Percentiles rank a stretch among this genome's conserved stretches.
phyloP scores from a whole-genome alignment of 2,888 invertebrate genomes.

The Crematogaster levior region DNA sequence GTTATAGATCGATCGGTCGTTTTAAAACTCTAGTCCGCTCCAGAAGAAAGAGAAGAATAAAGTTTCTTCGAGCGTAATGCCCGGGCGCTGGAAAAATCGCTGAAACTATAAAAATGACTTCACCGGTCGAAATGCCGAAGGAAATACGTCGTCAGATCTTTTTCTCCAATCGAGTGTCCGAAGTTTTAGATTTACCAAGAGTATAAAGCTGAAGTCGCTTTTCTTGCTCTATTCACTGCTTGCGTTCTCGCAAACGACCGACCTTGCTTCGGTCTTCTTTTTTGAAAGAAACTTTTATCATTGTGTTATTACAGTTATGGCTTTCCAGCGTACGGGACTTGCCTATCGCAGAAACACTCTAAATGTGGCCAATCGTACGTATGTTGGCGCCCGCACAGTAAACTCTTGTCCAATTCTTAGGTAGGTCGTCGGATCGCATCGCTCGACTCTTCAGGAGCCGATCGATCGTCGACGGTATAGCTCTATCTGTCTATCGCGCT shows the following conservation, averaged over 20 bases:
- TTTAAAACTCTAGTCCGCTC: slow-evolving; percentile 70
- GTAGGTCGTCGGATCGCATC: slow-evolving; percentile 77
- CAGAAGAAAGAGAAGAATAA: slow-evolving; percentile 44
- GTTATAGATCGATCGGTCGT: slow-evolving; percentile 76
- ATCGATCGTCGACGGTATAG: slow-evolving; percentile 74
- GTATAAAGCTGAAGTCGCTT: not conserved
- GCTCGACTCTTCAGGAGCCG: slow-evolving; percentile 60
- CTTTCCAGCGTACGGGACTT: slow-evolving; percentile 67
- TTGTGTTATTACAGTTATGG: not conserved
- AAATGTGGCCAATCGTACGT: slow-evolving; percentile 82
- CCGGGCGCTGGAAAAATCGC: slow-evolving; percentile 63
- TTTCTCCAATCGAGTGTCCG: not conserved
- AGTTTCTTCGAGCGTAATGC: slow-evolving; percentile 64
- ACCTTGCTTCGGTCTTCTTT: not conserved
- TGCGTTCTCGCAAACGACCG: not conserved
- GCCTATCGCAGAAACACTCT: slow-evolving; percentile 70
- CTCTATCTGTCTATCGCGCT: slow-evolving; percentile 79
- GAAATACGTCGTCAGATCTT: not conserved
- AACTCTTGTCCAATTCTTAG: slow-evolving; percentile 86
- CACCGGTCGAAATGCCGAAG: not conserved
- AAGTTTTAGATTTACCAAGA: not conserved
- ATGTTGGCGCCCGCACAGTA: slow-evolving; percentile 85
- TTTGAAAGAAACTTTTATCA: not conserved
- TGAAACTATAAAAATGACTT: not conserved
- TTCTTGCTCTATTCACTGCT: not conserved